These are phyloP conservation scores for Gopherus flavomarginatus DNA, from an alignment of 2,113 vertebrate genomes.

Conservation along the genomic window DNA sequence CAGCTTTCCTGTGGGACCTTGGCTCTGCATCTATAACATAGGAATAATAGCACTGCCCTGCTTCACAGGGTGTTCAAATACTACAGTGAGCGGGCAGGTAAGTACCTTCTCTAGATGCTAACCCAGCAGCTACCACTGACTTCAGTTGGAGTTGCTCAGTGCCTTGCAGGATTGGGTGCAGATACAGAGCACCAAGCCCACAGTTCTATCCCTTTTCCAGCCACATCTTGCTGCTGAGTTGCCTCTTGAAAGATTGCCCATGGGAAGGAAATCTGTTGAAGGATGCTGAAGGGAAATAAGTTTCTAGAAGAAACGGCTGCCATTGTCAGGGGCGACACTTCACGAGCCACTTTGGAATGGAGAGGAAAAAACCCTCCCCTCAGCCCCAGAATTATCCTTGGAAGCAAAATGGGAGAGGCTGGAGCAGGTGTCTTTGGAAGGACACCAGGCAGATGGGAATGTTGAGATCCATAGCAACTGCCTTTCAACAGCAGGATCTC, in stretches of 20 bases:
- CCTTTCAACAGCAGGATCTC: neutral
- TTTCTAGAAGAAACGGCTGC: slow-evolving; percentile 50
- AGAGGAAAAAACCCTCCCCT: neutral
- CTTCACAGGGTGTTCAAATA: neutral
- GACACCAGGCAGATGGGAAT: fast-evolving
- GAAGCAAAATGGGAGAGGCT: neutral
- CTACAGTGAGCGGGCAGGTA: neutral
- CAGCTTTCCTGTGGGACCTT: neutral
- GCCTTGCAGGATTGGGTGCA: neutral
- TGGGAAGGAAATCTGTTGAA: slow-evolving; percentile 57
- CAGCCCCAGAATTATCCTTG: neutral
- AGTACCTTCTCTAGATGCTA: neutral
- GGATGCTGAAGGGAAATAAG: slow-evolving; percentile 53
- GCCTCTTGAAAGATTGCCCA: slow-evolving; percentile 52
- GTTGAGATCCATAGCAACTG: neutral
- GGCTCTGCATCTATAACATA: neutral
- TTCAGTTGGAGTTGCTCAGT: neutral
- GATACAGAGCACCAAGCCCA: neutral
- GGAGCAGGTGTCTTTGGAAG: fast-evolving
- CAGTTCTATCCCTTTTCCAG: slow-evolving; percentile 1
- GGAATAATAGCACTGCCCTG: neutral
- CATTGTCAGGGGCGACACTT: slow-evolving; percentile 52
- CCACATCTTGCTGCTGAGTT: neutral
- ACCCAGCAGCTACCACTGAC: neutral
- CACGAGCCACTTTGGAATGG: neutral